phyloP scores from a whole-genome alignment of 2,888 invertebrate species.

The Oscheius onirici region DNA sequence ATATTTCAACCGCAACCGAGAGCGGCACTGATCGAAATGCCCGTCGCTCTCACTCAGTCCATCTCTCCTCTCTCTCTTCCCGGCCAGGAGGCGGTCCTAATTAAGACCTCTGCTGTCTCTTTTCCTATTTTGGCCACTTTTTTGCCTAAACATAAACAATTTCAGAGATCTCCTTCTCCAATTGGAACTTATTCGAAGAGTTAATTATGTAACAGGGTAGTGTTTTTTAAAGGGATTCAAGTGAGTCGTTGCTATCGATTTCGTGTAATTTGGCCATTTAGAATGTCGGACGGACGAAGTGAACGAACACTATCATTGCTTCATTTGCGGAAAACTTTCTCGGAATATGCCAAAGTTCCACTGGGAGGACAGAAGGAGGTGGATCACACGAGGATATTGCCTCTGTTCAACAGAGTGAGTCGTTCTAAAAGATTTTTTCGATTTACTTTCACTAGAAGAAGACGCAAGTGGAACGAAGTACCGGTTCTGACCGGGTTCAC shows the following conservation, averaged over 20 bases:
- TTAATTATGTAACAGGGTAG: background rate
- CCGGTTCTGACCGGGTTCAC: no score
- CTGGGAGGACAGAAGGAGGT: conserved; percentile 78
- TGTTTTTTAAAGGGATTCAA: background rate
- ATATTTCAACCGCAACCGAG: background rate
- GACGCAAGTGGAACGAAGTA: no score
- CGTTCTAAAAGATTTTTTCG: no score
- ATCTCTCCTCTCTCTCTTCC: no score
- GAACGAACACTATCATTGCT: conserved; percentile 84
- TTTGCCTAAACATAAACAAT: background rate
- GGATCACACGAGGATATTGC: conserved; percentile 95
- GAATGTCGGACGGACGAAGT: conserved; percentile 27
- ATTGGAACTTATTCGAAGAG: background rate
- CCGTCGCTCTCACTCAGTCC: background rate
- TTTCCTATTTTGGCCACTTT: background rate
- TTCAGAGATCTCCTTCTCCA: conserved; percentile 9
- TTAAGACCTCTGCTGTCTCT: conserved; percentile 12
- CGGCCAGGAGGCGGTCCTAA: conserved; percentile 10
- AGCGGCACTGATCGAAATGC: conserved; percentile 26
- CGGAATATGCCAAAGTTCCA: conserved; percentile 86
- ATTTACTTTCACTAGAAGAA: no score
- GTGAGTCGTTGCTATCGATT: conserved; percentile 1
- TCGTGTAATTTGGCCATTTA: background rate
- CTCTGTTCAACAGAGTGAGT: conserved; percentile 81
- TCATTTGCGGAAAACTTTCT: conserved; percentile 94